Percentiles rank a stretch among this genome's conserved stretches.
Evolutionary conservation across 2,113 vertebrate species (phyloP).

Genomic region (Proteles cristata): DNA sequence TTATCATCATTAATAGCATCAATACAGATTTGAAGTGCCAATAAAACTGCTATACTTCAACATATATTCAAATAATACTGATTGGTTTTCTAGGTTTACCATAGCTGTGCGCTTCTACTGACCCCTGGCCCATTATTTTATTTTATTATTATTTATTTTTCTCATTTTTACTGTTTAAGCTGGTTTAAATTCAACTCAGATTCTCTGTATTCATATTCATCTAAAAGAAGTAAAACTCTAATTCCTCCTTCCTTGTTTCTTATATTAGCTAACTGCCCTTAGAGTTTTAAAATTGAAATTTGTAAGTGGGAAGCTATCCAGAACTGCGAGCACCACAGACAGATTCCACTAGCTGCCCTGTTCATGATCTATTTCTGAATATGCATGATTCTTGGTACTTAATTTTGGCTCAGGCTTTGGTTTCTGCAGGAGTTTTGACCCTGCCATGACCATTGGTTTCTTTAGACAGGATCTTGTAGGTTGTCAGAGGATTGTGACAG

Average conservation of each 20-base stretch:
- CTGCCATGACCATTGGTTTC: background rate
- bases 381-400: constrained; percentile 27
- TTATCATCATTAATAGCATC: constrained; percentile 10
- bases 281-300: background rate
- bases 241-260: background rate
- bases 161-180: background rate
- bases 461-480: constrained; percentile 15
- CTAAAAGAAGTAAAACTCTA: constrained; percentile 19
- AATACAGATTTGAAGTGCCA: background rate
- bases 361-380: constrained; percentile 11
- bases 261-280: background rate
- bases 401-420: constrained; percentile 40
- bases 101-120: background rate
- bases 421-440: constrained; percentile 52
- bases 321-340: background rate
- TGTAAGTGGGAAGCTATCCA: background rate
- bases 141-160: constrained; percentile 13
- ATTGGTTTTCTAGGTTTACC: background rate
- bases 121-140: background rate
- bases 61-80: background rate
- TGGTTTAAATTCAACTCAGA: constrained; percentile 24
- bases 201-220: constrained; percentile 11
- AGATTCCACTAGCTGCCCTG: background rate
- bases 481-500: constrained; percentile 49
- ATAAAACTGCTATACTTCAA: background rate